Conservation (phyloP, 2,113 vertebrate genomes). For the Gallinago media region DNA sequence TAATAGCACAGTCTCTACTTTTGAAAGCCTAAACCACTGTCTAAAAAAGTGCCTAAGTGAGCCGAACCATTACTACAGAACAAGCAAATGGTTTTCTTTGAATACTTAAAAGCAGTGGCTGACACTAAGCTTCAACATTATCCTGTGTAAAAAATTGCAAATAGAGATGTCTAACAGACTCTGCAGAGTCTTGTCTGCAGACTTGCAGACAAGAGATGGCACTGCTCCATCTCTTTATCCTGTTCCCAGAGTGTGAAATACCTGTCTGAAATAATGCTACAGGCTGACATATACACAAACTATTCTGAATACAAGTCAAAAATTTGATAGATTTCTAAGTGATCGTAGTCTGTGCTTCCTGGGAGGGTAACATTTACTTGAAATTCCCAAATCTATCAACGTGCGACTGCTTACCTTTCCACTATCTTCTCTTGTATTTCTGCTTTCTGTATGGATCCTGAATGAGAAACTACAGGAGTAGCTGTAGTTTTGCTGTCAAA, state of each 20-base stretch:
- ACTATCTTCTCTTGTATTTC: conserved; percentile 81
- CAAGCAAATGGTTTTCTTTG: not conserved
- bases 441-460: conserved; percentile 91
- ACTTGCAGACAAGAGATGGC: not conserved
- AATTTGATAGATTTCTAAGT: not conserved
- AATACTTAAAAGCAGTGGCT: not conserved
- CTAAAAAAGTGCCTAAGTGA: not conserved
- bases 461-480: conserved; percentile 83
- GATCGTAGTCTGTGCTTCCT: not conserved
- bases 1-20: not conserved
- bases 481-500: conserved; percentile 83
- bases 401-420: conserved; percentile 75
- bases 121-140: not conserved
- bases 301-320: not conserved
- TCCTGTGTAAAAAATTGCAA: not conserved
- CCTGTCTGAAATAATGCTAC: not conserved
- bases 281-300: not conserved
- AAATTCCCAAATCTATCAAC: not conserved
- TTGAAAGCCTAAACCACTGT: not conserved
- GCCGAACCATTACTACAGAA: not conserved
- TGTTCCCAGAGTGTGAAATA: not conserved
- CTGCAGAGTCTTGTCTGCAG: no score
- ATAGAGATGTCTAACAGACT: not conserved
- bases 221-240: not conserved
- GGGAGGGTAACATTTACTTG: not conserved